Evolutionary conservation across 2,888 invertebrate species (phyloP), one percentile per base, ranked within the genome.

Genomic region (Oasisia sp.): DNA sequence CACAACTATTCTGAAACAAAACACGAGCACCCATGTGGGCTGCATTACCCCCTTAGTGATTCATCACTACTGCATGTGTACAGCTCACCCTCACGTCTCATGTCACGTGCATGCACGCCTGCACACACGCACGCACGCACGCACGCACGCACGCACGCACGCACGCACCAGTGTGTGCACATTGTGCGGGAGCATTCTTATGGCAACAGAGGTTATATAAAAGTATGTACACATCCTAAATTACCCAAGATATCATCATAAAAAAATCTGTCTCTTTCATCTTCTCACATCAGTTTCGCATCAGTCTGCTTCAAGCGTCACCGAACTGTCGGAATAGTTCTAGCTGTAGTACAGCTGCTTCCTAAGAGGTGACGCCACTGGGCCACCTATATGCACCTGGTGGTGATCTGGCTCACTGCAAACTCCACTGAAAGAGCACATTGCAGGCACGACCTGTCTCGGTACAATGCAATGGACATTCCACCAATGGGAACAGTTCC

Each of bases 201-300:
- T 74, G 74, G 74, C 74, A 74, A 74, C 74, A 74, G 74, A 74
- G 74, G 19, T 74, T 27, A 74, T 74, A 74, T 74, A 74, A 74
- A 74, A 74, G 74, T 74, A 74, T 74, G 74, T 74, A 74, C 74
- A 74, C 74, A 74, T 74, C 74, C 74, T 74, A 74, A 74, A 74
- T 74, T 74, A 74, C 74, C 74, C 74, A 74, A 74, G 74, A 74
- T n/a, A 74, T 74, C n/a, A 27, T 74, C 74, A 74, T 74, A 74
- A 74, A 74, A 38, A 74, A 74, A 74, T 74, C 27, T 74, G n/a
- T 74, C 74, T 27, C 5, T 74, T 27, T 27, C 27, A 27, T 74
- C 27, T 74, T 74, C 74, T 27, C 74, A 19, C 27, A 7, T 27
- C 74, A 74, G 74, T 74, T 74, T 19, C 74, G 27, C 74, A 27